Percentiles rank a stretch among this genome's conserved stretches.
phyloP scores from a whole-genome alignment of 2,113 vertebrate genomes.

The Oryzias celebensis region DNA sequence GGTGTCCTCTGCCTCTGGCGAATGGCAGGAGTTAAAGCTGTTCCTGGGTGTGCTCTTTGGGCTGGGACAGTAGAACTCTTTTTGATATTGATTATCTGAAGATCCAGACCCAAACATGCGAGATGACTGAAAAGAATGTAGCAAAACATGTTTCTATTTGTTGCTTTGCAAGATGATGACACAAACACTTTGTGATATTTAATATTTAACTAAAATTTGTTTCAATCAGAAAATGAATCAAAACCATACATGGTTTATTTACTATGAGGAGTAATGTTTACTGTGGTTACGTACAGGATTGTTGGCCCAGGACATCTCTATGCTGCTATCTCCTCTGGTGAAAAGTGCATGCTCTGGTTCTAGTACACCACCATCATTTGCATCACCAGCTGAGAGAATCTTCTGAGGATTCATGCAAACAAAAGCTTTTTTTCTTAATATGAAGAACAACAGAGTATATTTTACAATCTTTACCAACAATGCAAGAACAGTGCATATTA shows the following conservation, averaged over 20 bases:
- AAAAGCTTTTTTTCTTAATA: background rate
- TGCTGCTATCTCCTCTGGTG: constrained; percentile 58
- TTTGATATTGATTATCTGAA: constrained; percentile 56
- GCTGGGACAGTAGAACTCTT: constrained; percentile 65
- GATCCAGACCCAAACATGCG: constrained; percentile 51
- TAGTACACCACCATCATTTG: constrained; percentile 73
- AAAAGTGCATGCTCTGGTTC: constrained; percentile 46
- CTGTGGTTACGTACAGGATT: constrained; percentile 54
- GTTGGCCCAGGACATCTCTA: constrained; percentile 63
- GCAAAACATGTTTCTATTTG: no score
- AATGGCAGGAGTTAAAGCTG: constrained; percentile 75
- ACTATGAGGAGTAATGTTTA: background rate
- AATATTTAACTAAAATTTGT: no score
- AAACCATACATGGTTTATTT: background rate
- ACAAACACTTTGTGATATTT: no score
- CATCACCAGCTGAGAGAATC: constrained; percentile 76
- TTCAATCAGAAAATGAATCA: background rate
- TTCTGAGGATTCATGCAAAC: constrained; percentile 37
- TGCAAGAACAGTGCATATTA: no score
- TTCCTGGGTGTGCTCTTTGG: constrained; percentile 73
- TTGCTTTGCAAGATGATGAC: no score
- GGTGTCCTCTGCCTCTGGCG: constrained; percentile 69
- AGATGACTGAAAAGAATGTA: constrained; percentile 49
- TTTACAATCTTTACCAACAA: no score
- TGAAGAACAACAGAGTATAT: no score